These are phyloP conservation scores for Pristionchus mayeri DNA, from an alignment of 2,888 invertebrate genomes.

Conservation along the genomic window DNA sequence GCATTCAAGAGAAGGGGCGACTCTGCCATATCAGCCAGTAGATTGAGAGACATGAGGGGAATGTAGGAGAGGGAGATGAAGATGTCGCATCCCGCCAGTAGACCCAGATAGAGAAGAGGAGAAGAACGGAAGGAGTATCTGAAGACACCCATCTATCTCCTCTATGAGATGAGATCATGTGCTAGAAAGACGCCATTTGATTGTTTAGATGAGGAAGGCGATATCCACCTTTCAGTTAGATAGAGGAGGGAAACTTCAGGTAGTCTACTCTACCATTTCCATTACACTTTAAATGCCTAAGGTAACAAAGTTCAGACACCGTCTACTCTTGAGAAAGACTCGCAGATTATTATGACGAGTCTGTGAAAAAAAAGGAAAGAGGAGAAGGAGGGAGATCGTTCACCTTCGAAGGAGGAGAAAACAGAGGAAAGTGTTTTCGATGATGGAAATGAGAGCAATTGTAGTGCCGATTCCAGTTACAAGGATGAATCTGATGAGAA, in stretches of 20 bases:
- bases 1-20: constrained; percentile 64
- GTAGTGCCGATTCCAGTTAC: constrained; percentile 70
- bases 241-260: too few relatives aligned
- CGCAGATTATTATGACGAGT: not conserved
- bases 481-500: constrained; percentile 60
- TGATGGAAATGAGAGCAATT: constrained; percentile 65
- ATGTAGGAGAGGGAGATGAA: constrained; percentile 70
- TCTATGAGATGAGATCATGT: too few relatives aligned
- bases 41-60: constrained; percentile 69
- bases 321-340: not conserved
- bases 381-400: constrained; percentile 1
- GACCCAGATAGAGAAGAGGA: constrained; percentile 68
- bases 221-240: too few relatives aligned
- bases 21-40: constrained; percentile 61
- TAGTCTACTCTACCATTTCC: too few relatives aligned
- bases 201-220: too few relatives aligned
- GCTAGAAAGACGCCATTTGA: too few relatives aligned
- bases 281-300: too few relatives aligned
- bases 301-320: not conserved
- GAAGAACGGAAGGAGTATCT: constrained; percentile 63
- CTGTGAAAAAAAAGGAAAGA: not conserved
- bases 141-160: too few relatives aligned
- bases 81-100: constrained; percentile 71
- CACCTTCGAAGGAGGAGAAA: constrained; percentile 64
- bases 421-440: constrained; percentile 67